These are phyloP conservation scores for Mimas tiliae DNA, from an alignment of 2,888 invertebrate species.

Conservation along the genomic window DNA sequence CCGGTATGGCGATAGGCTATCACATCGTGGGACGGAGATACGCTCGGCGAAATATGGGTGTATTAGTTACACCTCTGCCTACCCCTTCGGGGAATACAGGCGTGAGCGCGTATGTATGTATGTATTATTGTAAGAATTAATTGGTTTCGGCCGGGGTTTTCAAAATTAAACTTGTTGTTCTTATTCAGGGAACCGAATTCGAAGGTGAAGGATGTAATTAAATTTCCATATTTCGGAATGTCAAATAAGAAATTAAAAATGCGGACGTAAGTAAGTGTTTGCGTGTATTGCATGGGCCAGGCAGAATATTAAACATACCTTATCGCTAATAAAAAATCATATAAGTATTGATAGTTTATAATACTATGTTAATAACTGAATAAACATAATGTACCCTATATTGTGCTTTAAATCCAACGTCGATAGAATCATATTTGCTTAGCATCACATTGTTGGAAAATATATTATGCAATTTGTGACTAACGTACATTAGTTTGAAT, in stretches of 20 bases:
- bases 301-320: conserved; percentile 28
- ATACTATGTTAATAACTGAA: neutral
- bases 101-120: no score
- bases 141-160: conserved; percentile 6
- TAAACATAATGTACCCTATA: neutral
- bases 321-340: neutral
- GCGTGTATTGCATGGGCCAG: conserved; percentile 43
- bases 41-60: no score
- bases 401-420: neutral
- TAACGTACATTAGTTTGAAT: conserved; percentile 32
- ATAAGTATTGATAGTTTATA: neutral
- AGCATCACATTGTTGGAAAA: neutral
- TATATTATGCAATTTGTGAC: conserved; percentile 29
- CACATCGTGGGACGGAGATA: no score
- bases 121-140: neutral
- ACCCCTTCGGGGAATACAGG: no score
- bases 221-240: conserved; percentile 67
- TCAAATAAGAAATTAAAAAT: conserved; percentile 72
- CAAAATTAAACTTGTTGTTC: conserved; percentile 40
- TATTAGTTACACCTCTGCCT: no score
- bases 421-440: conserved; percentile 8
- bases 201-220: conserved; percentile 66
- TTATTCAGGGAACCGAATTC: conserved; percentile 67
- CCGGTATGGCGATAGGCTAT: no score
- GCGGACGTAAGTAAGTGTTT: conserved; percentile 67